Evolutionary conservation across 2,888 invertebrate genomes (phyloP), one percentile per base, ranked within the genome.

Genomic region (Trachelus iudaicus): DNA sequence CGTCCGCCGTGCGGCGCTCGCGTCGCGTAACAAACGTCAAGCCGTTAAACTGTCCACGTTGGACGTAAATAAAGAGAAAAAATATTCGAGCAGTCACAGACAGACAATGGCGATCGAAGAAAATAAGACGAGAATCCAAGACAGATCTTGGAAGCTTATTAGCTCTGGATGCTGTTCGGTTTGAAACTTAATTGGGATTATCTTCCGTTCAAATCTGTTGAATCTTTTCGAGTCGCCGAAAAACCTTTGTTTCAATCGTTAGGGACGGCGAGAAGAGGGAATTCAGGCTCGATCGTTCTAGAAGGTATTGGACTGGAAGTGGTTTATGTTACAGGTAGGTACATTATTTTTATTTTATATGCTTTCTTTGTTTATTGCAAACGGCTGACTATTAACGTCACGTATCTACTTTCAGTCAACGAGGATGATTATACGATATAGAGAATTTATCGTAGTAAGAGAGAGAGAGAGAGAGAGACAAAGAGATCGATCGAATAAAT

Each of bases 131-230:
- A 23, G 56, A 23, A 56, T 56, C 9, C 56, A 9, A 9, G 71
- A 34, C 71, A 13, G 71, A 71, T 71, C 71, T 71, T 34, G 31
- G 71, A 71, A 71, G 71, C 71, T 71, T 71, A 71, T 71, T 71
- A 71, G 71, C 33, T 34, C 71, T 11, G 31, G 71, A n/a, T 9
- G 56, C 56, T 56, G 31, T 33, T 33, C 13, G 31, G 33, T 31
- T 71, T 71, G 31, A 71, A 71, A 31, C 15, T 71, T 33, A 71
- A 71, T 71, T 71, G 71, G 71, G 31, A 31, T 71, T 71, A 71
- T 71, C 71, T 71, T 6, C 12, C 31, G 71, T 31, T 71, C 31
- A 11, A 34, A 71, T 71, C 71, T 71, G 12, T 23, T 12, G 71
- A 31, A 12, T 34, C 33, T 34, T 31, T 71, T 71, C 11, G 71